Base-by-base conservation (phyloP, 2,797 vertebrate genomes). In the Geotrypetes seraphini region DNA sequence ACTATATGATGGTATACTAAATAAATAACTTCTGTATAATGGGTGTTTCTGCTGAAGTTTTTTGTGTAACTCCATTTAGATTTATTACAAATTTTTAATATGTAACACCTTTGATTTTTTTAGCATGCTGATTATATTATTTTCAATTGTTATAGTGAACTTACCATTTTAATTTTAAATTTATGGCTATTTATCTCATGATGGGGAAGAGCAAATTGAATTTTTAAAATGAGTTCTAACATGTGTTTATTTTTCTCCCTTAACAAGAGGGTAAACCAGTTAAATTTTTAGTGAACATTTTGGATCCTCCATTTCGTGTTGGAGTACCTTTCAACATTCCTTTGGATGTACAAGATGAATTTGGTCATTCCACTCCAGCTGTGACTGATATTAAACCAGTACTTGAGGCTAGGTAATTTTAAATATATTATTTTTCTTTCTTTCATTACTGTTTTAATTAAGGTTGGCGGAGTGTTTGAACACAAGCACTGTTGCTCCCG, bases 251-350 rank as follows among this genome's bases (percentile, higher is more conserved):
- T 16, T 31, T 15, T 29, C 36, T 42, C 48, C 28, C 19, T 28
- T 31, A 63, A 14, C 7, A 5, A 97, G 94, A 80, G 77, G 89
- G 88, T 6, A 69, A 53, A 21, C 79, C 90, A 24, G 69, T 78
- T 19, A 80, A 63, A 25, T 97, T 97, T 48, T 46, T 29, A 2
- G 43, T 89, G 7, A 63, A 59, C n/a, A 10, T 42, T 11, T 11
- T 87, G 48, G 80, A 62, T 33, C 36, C 73, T 54, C 50, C 71
- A 34, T 57, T 86, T 53, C 69, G 43, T 3, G 63, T 97, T 16
- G 91, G 90, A 31, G 59, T 81, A 17, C 90, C 82, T 5, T 96
- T 96, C 52, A 53, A 27, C 57, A 84, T 97, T 45, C 79, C 85
- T 23, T 61, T 94, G 63, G 62, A 80, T 21, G 41, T 96, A 12